These are phyloP conservation scores for Channa argus DNA, from an alignment of 2,113 vertebrate genomes.

Conservation along the genomic window DNA sequence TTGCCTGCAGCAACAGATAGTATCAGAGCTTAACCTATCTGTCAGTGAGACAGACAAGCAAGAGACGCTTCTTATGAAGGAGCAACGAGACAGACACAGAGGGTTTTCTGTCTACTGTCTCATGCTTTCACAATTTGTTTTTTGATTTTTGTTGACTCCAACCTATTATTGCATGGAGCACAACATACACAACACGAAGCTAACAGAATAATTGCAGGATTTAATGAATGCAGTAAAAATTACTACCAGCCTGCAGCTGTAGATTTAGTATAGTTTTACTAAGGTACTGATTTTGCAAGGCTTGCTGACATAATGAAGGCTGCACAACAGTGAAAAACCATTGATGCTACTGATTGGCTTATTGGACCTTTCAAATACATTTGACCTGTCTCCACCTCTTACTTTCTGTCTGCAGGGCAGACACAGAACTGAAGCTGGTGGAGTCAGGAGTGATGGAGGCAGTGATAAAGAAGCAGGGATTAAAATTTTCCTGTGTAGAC, in stretches of 20 bases:
- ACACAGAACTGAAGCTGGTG: neutral
- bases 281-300: too few species aligned
- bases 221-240: neutral
- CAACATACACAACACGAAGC: neutral
- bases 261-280: neutral
- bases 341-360: neutral
- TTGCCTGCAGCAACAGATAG: constrained; percentile 48
- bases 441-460: constrained; percentile 24
- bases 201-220: neutral
- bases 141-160: neutral
- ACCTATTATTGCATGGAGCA: neutral
- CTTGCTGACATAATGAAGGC: too few species aligned
- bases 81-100: neutral
- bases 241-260: neutral
- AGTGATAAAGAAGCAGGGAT: constrained; percentile 29
- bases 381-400: constrained; percentile 4
- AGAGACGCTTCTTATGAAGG: constrained; percentile 4
- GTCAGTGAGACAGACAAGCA: constrained; percentile 23
- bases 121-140: neutral
- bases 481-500: constrained; percentile 14
- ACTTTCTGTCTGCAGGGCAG: constrained; percentile 31
- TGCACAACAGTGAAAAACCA: neutral
- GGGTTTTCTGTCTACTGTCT: neutral
- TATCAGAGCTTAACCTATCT: constrained; percentile 44
- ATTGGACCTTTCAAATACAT: too few species aligned